These are phyloP conservation scores for Regulus satrapa DNA, from an alignment of 2,113 vertebrate genomes.

Conservation along the genomic window DNA sequence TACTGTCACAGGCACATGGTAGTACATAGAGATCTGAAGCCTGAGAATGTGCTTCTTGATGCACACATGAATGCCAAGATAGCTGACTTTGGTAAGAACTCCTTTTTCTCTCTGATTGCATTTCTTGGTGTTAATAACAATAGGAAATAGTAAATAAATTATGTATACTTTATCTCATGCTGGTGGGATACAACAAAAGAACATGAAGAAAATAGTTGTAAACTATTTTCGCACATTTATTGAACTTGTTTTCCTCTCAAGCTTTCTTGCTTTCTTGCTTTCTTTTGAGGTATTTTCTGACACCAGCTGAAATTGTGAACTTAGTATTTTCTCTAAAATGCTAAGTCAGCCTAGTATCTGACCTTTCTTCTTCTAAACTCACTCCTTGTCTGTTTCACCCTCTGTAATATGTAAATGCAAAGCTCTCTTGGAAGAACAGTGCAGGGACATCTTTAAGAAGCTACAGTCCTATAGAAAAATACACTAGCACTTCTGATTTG, in stretches of 20 bases:
- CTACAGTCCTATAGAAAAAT: not conserved
- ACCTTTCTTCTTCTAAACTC: not conserved
- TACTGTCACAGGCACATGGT: constrained; percentile 99
- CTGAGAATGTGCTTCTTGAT: constrained; percentile 97
- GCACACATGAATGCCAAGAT: constrained; percentile 99
- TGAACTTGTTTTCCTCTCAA: not conserved
- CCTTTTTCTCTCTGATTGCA: not conserved
- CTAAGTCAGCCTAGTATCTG: not conserved
- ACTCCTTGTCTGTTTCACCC: not conserved
- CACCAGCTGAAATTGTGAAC: not conserved
- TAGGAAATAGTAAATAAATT: not conserved
- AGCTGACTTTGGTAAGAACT: constrained; percentile 90
- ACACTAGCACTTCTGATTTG: not conserved
- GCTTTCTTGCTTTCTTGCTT: not conserved
- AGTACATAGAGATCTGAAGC: constrained; percentile 96
- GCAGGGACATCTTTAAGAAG: not conserved
- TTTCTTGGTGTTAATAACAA: not conserved
- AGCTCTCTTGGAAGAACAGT: not conserved
- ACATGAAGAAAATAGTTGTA: not conserved
- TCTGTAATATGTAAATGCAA: not conserved
- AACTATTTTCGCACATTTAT: not conserved
- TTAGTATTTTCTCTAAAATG: not conserved
- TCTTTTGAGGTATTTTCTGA: not conserved
- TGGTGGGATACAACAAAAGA: not conserved
- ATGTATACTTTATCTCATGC: not conserved